Percentiles rank a stretch among this genome's conserved stretches.
Conservation (phyloP, 1,140 invertebrate genomes). For the Coboldia fuscipes region DNA sequence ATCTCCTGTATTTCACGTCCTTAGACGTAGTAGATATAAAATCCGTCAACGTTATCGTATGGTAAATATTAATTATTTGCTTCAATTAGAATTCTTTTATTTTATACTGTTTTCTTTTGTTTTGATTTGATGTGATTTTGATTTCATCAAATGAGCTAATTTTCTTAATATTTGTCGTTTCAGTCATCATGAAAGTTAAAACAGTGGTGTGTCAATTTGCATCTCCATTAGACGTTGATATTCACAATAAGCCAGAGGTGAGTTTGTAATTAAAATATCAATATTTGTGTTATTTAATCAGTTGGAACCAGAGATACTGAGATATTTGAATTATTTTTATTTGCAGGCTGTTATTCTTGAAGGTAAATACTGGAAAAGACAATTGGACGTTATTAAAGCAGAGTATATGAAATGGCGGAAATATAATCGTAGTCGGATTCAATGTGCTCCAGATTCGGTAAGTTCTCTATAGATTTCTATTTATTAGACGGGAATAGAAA, state of each 20-base stretch:
- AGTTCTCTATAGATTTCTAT: constrained; percentile 1
- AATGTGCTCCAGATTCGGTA: neutral
- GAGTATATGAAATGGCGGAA: constrained; percentile 99
- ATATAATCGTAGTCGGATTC: constrained; percentile 64
- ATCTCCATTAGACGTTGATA: constrained; percentile 80
- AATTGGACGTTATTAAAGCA: constrained; percentile 85
- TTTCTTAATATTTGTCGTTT: constrained; percentile 19
- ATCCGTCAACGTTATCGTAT: neutral
- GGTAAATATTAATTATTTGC: neutral
- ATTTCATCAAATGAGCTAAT: neutral
- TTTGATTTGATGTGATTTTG: neutral
- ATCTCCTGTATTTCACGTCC: neutral
- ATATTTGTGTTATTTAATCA: neutral
- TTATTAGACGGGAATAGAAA: too few species aligned
- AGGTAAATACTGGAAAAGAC: constrained; percentile 98
- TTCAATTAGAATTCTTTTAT: constrained; percentile 7
- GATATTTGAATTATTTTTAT: constrained; percentile 7
- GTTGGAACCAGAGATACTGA: neutral
- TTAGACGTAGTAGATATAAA: neutral
- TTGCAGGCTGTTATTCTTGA: constrained; percentile 78
- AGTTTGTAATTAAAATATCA: constrained; percentile 14
- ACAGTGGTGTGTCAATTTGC: constrained; percentile 89
- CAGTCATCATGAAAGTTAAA: constrained; percentile 82
- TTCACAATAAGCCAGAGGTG: constrained; percentile 90
- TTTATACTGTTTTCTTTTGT: neutral